Conservation (phyloP, 2,797 vertebrate species). For the Lacerta viridis region DNA sequence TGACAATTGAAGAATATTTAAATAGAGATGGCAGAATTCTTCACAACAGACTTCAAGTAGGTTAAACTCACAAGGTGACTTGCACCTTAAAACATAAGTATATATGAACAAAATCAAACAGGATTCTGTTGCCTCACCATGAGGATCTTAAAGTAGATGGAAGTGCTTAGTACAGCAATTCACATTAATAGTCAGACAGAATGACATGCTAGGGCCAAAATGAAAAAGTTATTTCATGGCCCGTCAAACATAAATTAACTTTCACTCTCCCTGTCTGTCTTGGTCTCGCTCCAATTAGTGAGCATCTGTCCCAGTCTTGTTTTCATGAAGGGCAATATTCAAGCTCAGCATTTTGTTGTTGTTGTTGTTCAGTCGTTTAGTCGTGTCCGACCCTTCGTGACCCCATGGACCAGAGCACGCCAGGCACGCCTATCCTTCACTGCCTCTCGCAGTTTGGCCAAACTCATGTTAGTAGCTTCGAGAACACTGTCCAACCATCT, state of each 20-base stretch:
- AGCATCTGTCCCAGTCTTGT: constrained; percentile 35
- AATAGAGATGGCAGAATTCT: background rate
- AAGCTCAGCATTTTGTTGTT: background rate
- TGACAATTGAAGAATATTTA: background rate
- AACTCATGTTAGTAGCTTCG: too few relatives aligned
- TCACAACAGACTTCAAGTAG: background rate
- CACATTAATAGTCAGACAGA: constrained; percentile 24
- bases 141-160: background rate
- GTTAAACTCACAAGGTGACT: background rate
- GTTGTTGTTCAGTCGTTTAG: too few relatives aligned
- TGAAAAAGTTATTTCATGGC: constrained; percentile 52
- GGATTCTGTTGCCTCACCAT: background rate
- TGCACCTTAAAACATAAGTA: constrained; percentile 22
- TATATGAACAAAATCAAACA: constrained; percentile 19
- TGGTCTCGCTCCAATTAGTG: constrained; percentile 21
- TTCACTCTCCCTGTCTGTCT: constrained; percentile 33
- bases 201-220: constrained; percentile 32
- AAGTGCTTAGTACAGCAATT: constrained; percentile 45
- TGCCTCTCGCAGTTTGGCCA: too few relatives aligned
- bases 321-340: constrained; percentile 51
- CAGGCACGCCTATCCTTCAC: too few relatives aligned
- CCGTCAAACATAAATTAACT: constrained; percentile 57
- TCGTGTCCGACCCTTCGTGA: too few relatives aligned
- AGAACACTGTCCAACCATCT: too few relatives aligned
- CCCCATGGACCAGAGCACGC: too few relatives aligned